phyloP scores from a whole-genome alignment of 2,113 vertebrate species.

The Pimephales promelas region DNA sequence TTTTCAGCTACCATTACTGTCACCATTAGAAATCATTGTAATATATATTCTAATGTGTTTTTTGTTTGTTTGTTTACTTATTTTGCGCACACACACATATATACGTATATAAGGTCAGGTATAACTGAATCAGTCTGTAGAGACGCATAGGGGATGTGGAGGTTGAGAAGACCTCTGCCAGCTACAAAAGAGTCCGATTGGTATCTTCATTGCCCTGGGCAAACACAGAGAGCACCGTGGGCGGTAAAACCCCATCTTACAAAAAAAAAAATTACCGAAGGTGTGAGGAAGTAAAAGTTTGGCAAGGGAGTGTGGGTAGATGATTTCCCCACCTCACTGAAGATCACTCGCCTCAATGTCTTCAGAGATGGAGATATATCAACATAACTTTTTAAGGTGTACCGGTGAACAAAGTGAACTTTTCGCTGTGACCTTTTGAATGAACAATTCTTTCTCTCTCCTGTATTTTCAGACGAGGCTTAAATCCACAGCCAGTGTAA shows the following conservation, averaged over 20 bases:
- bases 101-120: not conserved
- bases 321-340: not conserved
- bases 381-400: not conserved
- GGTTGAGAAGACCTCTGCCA: conserved; percentile 6
- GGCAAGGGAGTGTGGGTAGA: conserved; percentile 12
- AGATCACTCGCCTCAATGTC: not conserved
- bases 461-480: not conserved
- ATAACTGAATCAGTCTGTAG: not conserved
- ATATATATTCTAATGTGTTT: not conserved
- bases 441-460: not conserved
- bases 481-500: conserved; percentile 24
- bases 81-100: too few relatives aligned
- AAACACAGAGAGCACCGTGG: conserved; percentile 5
- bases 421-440: not conserved
- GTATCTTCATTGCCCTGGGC: conserved; percentile 6
- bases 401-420: not conserved
- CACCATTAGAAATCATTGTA: not conserved
- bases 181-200: not conserved
- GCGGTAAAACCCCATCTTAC: not conserved
- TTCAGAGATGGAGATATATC: conserved; percentile 4
- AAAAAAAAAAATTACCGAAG: not conserved
- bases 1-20: too few relatives aligned
- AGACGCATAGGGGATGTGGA: conserved; percentile 7
- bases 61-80: not conserved
- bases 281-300: conserved; percentile 22